Base-by-base conservation (phyloP, 2,797 vertebrate genomes). In the Danio choprae region DNA sequence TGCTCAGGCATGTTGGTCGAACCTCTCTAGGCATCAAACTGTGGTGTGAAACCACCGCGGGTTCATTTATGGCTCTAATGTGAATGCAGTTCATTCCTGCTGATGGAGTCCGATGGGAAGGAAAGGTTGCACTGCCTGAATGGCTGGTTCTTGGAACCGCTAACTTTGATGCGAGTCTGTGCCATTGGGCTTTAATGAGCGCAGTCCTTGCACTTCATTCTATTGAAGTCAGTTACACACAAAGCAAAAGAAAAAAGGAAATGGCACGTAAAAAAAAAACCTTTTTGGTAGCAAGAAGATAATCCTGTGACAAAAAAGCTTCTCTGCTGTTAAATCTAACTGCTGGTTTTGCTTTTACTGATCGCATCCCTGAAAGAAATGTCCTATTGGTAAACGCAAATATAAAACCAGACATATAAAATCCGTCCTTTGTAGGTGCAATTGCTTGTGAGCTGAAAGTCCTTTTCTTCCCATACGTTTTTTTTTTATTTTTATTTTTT, bases 281-380 rank as follows among this genome's bases (percentile, higher is more conserved):
- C 86, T 86, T 92, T 94, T 93, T 92, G 92, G 92, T 94, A 91
- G 89, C 73, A 88, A 90, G 79, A 82, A 87, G 84, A 87, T 89
- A 81, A 86, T 79, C 72, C 80, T 79, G 75, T 86, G 83, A 87
- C 29, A 29, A 40, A 84, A 87, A 84, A 83, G 79, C 84, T 82
- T 87, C 84, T 84, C 82, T 84, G 87, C 87, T 88, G 89, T 88
- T 64, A 81, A 78, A 71, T 86, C 71, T 80, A 90, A 87, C 88
- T 93, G 91, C 92, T 93, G 92, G 89, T 87, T 92, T 92, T 77
- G 74, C 89, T 90, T 87, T 88, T 86, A 88, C 87, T 90, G 85
- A 89, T 85, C 89, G 79, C 89, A 85, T 91, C 89, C 91, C 92
- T 92, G 90, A 92, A 92, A 71, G 84, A 92, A 90, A 87, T 13